Evolutionary conservation across 2,888 invertebrate species (phyloP).

Genomic region (Amitus sp.): DNA sequence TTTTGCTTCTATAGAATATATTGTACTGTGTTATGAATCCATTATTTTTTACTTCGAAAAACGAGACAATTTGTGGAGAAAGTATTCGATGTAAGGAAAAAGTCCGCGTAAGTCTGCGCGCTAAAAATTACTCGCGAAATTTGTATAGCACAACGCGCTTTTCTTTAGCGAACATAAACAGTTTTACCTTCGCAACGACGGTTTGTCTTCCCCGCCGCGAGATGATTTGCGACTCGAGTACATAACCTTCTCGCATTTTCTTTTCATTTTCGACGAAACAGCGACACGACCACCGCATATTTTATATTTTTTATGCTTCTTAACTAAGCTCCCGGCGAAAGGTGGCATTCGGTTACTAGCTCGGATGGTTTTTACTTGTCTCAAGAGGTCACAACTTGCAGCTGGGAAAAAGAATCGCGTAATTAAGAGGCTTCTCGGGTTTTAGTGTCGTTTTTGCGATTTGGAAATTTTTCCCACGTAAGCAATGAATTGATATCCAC

Average conservation of each 20-base stretch:
- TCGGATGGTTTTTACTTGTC: slow-evolving; percentile 23
- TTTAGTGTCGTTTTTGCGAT: too few species aligned
- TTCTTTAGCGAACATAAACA: slow-evolving; percentile 18
- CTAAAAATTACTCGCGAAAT: background rate
- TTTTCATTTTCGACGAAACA: slow-evolving; percentile 28
- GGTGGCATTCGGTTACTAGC: slow-evolving; percentile 27
- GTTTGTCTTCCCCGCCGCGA: slow-evolving; percentile 29
- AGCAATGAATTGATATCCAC: slow-evolving; percentile 18
- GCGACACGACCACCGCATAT: slow-evolving; percentile 13
- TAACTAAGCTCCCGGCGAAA: slow-evolving; percentile 34
- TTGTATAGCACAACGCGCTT: slow-evolving; percentile 20
- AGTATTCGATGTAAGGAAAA: background rate
- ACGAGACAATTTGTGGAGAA: background rate
- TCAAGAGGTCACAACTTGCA: slow-evolving; percentile 38
- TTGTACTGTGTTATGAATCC: too few species aligned
- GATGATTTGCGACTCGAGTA: slow-evolving; percentile 30
- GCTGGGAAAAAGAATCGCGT: slow-evolving; percentile 47
- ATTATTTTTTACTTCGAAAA: background rate
- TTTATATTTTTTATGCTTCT: slow-evolving; percentile 31
- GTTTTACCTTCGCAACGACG: slow-evolving; percentile 21
- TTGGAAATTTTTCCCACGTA: slow-evolving; percentile 45
- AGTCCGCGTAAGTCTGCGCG: background rate
- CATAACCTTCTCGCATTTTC: slow-evolving; percentile 30
- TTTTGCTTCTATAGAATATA: too few species aligned
- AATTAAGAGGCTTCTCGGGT: too few species aligned